Evolutionary conservation across 2,797 vertebrate species (phyloP), one percentile per base, ranked within the genome.

Genomic region (Tiaroga cobitis): DNA sequence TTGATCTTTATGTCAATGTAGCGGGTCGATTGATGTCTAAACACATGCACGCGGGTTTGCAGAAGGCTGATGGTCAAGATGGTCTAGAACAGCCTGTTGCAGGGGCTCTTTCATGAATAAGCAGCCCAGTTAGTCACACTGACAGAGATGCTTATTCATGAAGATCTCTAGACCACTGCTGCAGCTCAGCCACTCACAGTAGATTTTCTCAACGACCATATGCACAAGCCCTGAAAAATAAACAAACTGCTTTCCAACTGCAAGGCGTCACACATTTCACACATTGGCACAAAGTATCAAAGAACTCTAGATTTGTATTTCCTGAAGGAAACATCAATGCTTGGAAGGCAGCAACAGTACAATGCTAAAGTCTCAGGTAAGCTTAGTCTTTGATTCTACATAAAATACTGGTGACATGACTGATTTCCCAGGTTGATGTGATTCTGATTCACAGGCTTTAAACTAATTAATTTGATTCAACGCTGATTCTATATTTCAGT

Each of bases 121-220:
- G 86, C 89, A 90, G 77, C 78, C 67, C 87, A 88, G 88, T 91
- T 89, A 85, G 68, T 89, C 82, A 87, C 80, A 37, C 81, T 87
- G 88, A 90, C 89, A 89, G 89, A 89, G 90, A 86, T 89, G 88
- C 88, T 91, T 89, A 90, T 91, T 92, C 91, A 91, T 89, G 87
- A 90, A 90, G 76, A 85, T 67, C 85, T 84, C 34, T 34, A 72
- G 29, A 69, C 24, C 67, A 80, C 76, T 39, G 63, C 81, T 59
- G 51, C 88, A 80, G 83, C 63, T 87, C 61, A 59, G 72, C 13
- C 13, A 43, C 21, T 51, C 65, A 24, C 10, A 67, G 54, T 21
- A 68, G 8, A 41, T 56, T 76, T 83, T 41, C 73, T 56, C 7
- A 74, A 32, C 68, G 37, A 69, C 68, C 34, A 8, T 37, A 37